Evolutionary conservation across 2,888 invertebrate species (phyloP).

Genomic region (Eustalomyia histrio): DNA sequence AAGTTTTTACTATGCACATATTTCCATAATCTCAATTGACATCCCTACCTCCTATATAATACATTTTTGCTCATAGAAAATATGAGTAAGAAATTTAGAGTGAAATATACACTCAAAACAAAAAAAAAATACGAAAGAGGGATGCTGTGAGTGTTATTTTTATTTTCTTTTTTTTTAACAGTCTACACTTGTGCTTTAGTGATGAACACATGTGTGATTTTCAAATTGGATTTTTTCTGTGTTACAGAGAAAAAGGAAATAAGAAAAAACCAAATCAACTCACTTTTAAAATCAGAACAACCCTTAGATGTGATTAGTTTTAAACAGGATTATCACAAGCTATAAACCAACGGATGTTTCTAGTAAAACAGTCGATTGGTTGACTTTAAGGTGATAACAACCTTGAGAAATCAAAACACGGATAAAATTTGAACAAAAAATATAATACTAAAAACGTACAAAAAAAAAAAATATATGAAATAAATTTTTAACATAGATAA

Average conservation of each 20-base stretch:
- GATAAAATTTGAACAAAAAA: constrained; percentile 13
- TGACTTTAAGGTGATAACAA: constrained; percentile 75
- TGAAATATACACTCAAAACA: constrained; percentile 1
- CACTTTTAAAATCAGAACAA: constrained; percentile 56
- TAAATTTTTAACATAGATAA: neutral
- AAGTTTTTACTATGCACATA: too few species aligned
- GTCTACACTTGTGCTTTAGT: constrained; percentile 48
- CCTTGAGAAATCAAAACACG: constrained; percentile 53
- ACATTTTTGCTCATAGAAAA: neutral
- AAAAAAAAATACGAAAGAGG: constrained; percentile 6
- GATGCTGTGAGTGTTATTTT: constrained; percentile 38
- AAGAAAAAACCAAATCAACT: constrained; percentile 42
- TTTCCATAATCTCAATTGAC: neutral
- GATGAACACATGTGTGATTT: constrained; percentile 39
- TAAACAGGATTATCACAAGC: constrained; percentile 65
- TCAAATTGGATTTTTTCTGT: constrained; percentile 45
- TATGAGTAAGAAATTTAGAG: constrained; percentile 16
- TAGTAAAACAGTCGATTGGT: constrained; percentile 76
- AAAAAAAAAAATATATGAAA: neutral
- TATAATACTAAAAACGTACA: constrained; percentile 8
- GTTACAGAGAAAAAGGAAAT: neutral
- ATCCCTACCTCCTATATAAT: neutral
- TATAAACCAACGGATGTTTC: constrained; percentile 66
- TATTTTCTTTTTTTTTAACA: constrained; percentile 23
- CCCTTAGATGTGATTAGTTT: constrained; percentile 63